Evolutionary conservation across 2,113 vertebrate genomes (phyloP).

Genomic region (Tretioscincus oriximinensis): DNA sequence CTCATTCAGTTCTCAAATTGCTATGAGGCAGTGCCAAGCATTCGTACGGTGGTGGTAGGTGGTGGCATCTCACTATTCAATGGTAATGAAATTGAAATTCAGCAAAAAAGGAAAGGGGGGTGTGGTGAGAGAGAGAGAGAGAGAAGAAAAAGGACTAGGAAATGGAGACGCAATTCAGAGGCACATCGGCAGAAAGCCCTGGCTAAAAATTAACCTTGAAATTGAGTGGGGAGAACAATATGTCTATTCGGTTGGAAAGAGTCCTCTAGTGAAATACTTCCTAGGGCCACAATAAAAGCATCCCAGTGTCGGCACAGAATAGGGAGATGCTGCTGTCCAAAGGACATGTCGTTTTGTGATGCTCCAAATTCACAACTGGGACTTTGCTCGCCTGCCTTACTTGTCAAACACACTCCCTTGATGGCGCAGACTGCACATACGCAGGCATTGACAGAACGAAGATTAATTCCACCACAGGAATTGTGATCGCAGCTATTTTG

Average conservation of each 20-base stretch:
- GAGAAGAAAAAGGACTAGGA: slow-evolving; percentile 15
- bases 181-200: slow-evolving; percentile 54
- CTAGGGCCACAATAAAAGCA: slow-evolving; percentile 44
- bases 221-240: slow-evolving; percentile 43
- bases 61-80: slow-evolving; percentile 46
- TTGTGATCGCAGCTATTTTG: slow-evolving; percentile 31
- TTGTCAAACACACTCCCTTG: neutral
- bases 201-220: slow-evolving; percentile 66
- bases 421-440: slow-evolving; percentile 51
- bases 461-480: slow-evolving; percentile 35
- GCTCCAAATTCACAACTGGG: slow-evolving; percentile 18
- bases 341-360: neutral
- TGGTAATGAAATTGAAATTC: slow-evolving; percentile 60
- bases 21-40: neutral
- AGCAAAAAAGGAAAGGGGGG: slow-evolving; percentile 7
- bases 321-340: slow-evolving; percentile 12
- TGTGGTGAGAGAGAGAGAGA: neutral
- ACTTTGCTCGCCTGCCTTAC: neutral
- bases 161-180: slow-evolving; percentile 42
- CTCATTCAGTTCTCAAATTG: neutral
- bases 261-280: slow-evolving; percentile 36
- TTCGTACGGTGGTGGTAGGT: neutral
- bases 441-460: slow-evolving; percentile 47
- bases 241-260: slow-evolving; percentile 38
- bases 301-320: slow-evolving; percentile 21